Evolutionary conservation across 37 sponge, comb jelly and placozoan genomes (phyloP), one percentile per base, ranked within the genome.

Genomic region (Haliclona indistincta): DNA sequence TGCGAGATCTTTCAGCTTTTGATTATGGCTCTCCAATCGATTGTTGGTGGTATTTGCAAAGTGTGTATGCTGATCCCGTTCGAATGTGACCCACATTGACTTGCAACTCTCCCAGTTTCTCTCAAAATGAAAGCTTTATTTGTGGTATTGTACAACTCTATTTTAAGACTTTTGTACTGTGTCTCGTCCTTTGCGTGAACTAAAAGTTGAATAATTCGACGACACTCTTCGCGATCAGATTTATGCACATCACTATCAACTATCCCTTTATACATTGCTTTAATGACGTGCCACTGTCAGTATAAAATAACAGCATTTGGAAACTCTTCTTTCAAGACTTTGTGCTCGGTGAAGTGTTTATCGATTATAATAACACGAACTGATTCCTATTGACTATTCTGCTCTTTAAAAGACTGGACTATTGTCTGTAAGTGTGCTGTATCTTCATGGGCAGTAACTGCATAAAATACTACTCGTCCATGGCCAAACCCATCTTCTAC

Each of bases 251-350:
- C 70, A 69, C 19, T 19, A 69, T 69, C 70, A 69, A 4, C 20
- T n/a, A 75, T 20, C 15, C 47, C 20, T 37, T 75, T 75, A 61
- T 43, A 75, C 42, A 61, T 3, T 62, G 43, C 76, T 52, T 75
- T 75, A 26, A 75, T 61, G 2, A 60, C 63, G 60, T 75, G 76
- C 76, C 76, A 75, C 51, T 69, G 70, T 19, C 70, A 69, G n/a
- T 43, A 69, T 23, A 69, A 30, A 44, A 69, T 22, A 4, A 61
- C 44, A 23, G 64, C 76, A 58, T 75, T 61, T 36, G 76, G 62
- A 39, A 75, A 75, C 38, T 75, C 76, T 38, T 75, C 76, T 42
- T 61, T 75, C 23, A 58, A 64, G 37, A 75, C 64, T 52, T 75
- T 75, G 8, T 34, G 60, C 38, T 75, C 63, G 13, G 76, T 60